Evolutionary conservation across 37 sponge, comb jelly and placozoan genomes (phyloP), one percentile per base, ranked within the genome.

Genomic region (Amphimedon queenslandica): DNA sequence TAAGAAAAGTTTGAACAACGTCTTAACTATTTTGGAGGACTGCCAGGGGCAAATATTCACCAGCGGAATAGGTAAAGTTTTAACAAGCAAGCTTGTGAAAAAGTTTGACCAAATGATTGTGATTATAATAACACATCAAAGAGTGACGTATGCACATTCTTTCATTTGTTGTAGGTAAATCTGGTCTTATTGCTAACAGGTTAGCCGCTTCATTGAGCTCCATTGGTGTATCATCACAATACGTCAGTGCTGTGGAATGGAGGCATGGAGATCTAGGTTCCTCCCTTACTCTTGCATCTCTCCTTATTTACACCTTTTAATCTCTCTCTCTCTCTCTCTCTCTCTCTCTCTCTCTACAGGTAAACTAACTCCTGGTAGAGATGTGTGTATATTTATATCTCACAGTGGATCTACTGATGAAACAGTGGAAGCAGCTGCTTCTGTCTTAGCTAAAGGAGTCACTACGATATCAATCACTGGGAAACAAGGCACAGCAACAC

Each of bases 201-300:
- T 73, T 93, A 37, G 78, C 93, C 21, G 67, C 82, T 33, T 78
- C 89, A 16, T 80, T 93, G 31, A 69, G 80, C n/a, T 93, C 93
- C 0, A 47, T 87, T 11, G 90, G 89, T 13, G 69, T 88, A 21
- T 51, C 73, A 0, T 65, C 90, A 16, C 74, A 82, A 27, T 93
- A 61, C 75, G 86, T 93, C 20, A 74, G 81, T 67, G 89, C 89
- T 21, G 42, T 83, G 58, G 89, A 93, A 41, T 93, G 86, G 86
- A 66, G 24, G 1, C 93, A 93, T 71, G 93, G 93, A 39, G 93
- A 93, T 39, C 65, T 87, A 3, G 93, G 93, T 92, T 47, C 51
- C 51, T 13, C 13, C 51, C 51, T 13, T 47, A 8, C 51, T 13
- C 13, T 13, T 47, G 13, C 13, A 8, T 47, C 40, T 61, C 58